Evolutionary conservation across 1,140 invertebrate species (phyloP), one percentile per base, ranked within the genome.

Genomic region (Drosophila arizonae): DNA sequence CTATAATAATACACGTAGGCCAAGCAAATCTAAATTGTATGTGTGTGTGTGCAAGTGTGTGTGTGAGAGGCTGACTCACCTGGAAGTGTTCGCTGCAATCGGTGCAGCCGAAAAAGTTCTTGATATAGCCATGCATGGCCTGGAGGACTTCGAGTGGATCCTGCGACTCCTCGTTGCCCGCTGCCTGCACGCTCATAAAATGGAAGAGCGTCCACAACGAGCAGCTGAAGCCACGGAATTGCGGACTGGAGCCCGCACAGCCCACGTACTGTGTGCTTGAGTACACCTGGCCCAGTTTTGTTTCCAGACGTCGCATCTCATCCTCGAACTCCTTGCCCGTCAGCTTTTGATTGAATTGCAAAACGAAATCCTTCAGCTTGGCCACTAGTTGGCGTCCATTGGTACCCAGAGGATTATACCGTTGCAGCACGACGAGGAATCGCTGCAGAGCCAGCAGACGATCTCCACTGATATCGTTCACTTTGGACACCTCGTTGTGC

Each of bases 151-250:
- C 94, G 15, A 92, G 90, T 0, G 95, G 94, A 64, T 95, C 93
- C 48, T 92, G 90, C 4, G 75, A 81, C 1, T 92, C 87, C 39
- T 93, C 88, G 26, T 91, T 91, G 3, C 91, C 72, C 1, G 94
- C 94, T 52, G 95, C 95, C 90, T 95, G 95, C 0, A 99, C 96
- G 9, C 97, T 98, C 24, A 99, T 91, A 48, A 96, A 96, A 90
- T 99, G 99, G 91, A 99, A 99, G 65, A 98, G 93, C 39, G 95
- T 96, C 99, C 99, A 99, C 13, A 99, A 92, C 0, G 97, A 95
- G 93, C 99, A 99, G 0, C 98, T 97, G 91, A 97, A 99, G n/a
- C 98, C 97, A 52, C 98, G 94, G 54, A 93, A 94, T 39, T 93
- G 92, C 1, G 95, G 91, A 48, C 93, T 92, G 5, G 87, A 90